Base-by-base conservation (phyloP, 2,888 invertebrate species). In the Pimpla rufipes region DNA sequence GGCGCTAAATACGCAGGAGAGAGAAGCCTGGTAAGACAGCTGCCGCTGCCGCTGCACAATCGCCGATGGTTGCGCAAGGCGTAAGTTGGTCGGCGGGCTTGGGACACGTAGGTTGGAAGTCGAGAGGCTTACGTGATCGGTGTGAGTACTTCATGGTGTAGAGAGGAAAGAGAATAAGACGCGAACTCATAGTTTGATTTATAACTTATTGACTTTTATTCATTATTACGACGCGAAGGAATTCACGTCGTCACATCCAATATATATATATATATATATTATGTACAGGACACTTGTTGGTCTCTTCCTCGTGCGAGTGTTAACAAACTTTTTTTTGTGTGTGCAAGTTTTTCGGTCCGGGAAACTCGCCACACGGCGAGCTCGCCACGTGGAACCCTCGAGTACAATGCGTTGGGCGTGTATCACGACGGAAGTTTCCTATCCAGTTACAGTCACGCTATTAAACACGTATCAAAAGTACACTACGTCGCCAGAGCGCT, bases 131-230 rank as follows among this genome's bases (percentile, higher is more conserved):
- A 76, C 76, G 76, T 76, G 79, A 79, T 79, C 66, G 55, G 35
- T 29, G 29, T 29, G 29, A 3, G 35, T 50, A 16, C n/a, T 75
- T 42, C 23, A 59, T 23, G 35, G 29, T 29, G 5, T 45, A 64
- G 18, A 79, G 50, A 74, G 66, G n/a, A 64, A n/a, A 79, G 50
- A 74, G 66, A 18, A 45, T 40, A 45, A 75, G 29, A 74, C 29
- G 68, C 64, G 57, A 78, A 52, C 67, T 21, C 45, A 57, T 57
- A 13, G 21, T 47, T 78, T 59, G 18, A 18, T 83, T 71, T 42
- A 42, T 71, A 71, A 52, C 70, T 76, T 42, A 79, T 83, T 83
- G 76, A 79, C 71, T 76, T 83, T 79, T 71, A 71, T 79, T 83
- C 59, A 64, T 18, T 67, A 29, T 29, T 29, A 71, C 79, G 79